phyloP scores from a whole-genome alignment of 1,140 invertebrate species.

The Panagrolaimus sp. region DNA sequence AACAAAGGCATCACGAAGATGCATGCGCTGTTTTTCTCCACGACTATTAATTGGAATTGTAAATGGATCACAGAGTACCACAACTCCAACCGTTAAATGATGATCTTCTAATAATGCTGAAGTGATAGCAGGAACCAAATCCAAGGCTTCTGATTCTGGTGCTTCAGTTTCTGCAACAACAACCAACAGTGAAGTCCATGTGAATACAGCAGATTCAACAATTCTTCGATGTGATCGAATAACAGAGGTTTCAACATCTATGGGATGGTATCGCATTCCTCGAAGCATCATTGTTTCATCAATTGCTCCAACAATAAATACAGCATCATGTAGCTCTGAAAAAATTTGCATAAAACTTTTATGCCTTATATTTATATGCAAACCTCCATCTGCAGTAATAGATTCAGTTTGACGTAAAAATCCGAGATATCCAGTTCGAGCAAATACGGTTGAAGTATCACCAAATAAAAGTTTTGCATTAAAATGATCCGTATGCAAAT shows the following conservation, averaged over 20 bases:
- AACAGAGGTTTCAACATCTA: conserved; percentile 97
- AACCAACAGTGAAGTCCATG: conserved; percentile 97
- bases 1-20: conserved; percentile 90
- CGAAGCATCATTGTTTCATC: conserved; percentile 94
- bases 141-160: conserved; percentile 93
- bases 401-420: conserved; percentile 90
- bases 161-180: conserved; percentile 80
- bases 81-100: conserved; percentile 94
- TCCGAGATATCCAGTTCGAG: conserved; percentile 92
- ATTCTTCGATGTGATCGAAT: conserved; percentile 96
- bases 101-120: conserved; percentile 96
- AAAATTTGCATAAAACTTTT: conserved; percentile 32
- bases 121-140: conserved; percentile 92
- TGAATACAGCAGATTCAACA: conserved; percentile 98
- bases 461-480: conserved; percentile 90
- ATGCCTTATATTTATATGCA: background rate
- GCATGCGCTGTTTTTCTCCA: conserved; percentile 99
- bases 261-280: conserved; percentile 98
- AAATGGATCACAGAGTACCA: conserved; percentile 72
- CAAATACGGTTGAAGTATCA: conserved; percentile 86
- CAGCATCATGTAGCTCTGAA: conserved; percentile 90
- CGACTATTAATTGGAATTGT: conserved; percentile 87
- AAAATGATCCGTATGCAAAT: conserved; percentile 85
- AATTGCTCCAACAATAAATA: conserved; percentile 96
- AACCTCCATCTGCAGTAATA: conserved; percentile 70